Conservation (phyloP, 2,888 invertebrate species). For the Drosophila melanosoma region DNA sequence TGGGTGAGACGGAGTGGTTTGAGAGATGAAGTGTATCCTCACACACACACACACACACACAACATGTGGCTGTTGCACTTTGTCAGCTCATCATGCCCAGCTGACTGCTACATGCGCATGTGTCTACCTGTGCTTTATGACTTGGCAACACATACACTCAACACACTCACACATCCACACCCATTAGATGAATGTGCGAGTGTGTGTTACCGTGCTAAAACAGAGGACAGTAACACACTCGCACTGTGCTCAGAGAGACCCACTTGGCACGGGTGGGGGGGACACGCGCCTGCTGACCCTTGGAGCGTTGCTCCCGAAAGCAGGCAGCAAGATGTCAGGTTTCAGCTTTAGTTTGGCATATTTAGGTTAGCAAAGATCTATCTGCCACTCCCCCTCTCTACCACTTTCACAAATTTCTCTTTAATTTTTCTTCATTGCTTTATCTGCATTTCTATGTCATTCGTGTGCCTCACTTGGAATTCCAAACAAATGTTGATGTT, state of each 20-base stretch:
- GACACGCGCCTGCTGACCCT: slow-evolving; percentile 66
- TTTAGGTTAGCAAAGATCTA: slow-evolving; percentile 64
- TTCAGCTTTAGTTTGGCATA: slow-evolving; percentile 64
- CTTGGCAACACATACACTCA: slow-evolving; percentile 30
- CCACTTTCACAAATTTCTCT: neutral
- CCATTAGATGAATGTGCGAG: slow-evolving; percentile 28
- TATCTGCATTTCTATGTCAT: slow-evolving; percentile 4
- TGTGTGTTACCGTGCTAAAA: slow-evolving; percentile 70
- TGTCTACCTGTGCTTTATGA: slow-evolving; percentile 57
- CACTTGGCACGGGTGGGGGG: slow-evolving; percentile 51
- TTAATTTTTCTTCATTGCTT: slow-evolving; percentile 4
- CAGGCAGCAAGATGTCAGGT: slow-evolving; percentile 53
- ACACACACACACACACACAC: slow-evolving; percentile 1
- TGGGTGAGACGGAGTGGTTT: neutral
- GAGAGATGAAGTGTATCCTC: neutral
- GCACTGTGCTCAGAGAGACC: slow-evolving; percentile 59
- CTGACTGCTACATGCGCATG: slow-evolving; percentile 70
- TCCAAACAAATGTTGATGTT: slow-evolving; percentile 48
- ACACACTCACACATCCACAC: slow-evolving; percentile 15
- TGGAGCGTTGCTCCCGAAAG: slow-evolving; percentile 67
- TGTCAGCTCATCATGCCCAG: slow-evolving; percentile 76
- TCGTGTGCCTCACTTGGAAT: slow-evolving; percentile 54
- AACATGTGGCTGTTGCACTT: slow-evolving; percentile 62
- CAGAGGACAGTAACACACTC: slow-evolving; percentile 66
- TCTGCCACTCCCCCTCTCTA: neutral